Evolutionary conservation across 2,888 invertebrate genomes (phyloP), one percentile per base, ranked within the genome.

Genomic region (Drosophila siamana): DNA sequence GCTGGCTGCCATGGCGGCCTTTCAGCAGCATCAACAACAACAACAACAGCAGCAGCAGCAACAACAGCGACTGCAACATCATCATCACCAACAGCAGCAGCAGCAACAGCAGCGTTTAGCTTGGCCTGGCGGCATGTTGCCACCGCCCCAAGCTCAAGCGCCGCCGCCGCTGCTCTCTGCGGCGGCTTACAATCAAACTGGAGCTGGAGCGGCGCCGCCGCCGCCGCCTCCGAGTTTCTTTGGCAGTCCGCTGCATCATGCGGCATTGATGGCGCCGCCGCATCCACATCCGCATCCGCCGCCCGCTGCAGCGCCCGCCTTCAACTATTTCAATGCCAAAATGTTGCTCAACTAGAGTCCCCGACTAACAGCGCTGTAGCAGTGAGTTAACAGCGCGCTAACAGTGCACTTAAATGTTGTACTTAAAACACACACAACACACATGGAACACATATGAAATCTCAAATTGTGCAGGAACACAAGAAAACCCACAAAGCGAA

Each of bases 331-430:
- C 83, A 89, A 87, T 71, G 74, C 82, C 65, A 90, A 90, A 82
- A 81, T 90, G 78, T 74, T 90, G 74, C 80, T 89, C 59, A 90
- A 80, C 48, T 82, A 62, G 65, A 66, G 60, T 54, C 22, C 43
- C 28, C 16, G 46, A 41, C 28, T 47, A 30, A 47, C 47, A 47
- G 47, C 28, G 30, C 9, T 26, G 26, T 11, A 15, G 26, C 13
- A 26, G 26, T 46, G 13, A 46, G 26, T 13, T 24, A 68, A 67
- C 69, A 69, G 54, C 52, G 52, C 66, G 52, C 64, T 65, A 75
- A 74, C 80, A 80, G 82, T 89, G 84, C 89, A 90, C 90, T 89
- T 89, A 90, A 88, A 80, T 74, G 89, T 78, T 83, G 90, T 90
- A 90, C 90, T 90, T 81, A 81, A 80, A 62, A 57, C 43, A 60